Percentiles rank a stretch among this genome's conserved stretches.
Evolutionary conservation across 1,140 invertebrate genomes (phyloP).

Genomic region (Hyles euphorbiae): DNA sequence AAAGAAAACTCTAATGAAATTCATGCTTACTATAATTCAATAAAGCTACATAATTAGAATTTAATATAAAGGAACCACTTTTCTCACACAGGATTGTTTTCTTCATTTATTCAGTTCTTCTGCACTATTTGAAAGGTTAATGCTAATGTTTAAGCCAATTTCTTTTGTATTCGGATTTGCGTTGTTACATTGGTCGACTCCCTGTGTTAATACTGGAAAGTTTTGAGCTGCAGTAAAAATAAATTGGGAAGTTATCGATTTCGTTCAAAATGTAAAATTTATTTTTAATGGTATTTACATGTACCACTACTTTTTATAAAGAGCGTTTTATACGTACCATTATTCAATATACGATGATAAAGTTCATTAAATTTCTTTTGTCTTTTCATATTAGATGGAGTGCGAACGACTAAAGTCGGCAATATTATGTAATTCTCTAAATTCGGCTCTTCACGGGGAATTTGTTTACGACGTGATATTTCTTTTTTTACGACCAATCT

Average conservation of each 20-base stretch:
- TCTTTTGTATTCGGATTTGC: conserved; percentile 36
- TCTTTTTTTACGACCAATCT: conserved; percentile 55
- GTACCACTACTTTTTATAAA: too few relatives aligned
- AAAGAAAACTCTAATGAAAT: too few relatives aligned
- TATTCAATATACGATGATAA: conserved; percentile 57
- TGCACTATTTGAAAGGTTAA: conserved; percentile 39
- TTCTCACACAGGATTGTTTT: not conserved
- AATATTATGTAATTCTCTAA: conserved; percentile 62
- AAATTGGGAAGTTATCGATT: not conserved
- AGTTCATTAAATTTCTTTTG: conserved; percentile 66
- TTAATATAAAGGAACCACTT: too few relatives aligned
- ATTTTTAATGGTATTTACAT: too few relatives aligned
- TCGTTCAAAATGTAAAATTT: too few relatives aligned
- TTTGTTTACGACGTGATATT: conserved; percentile 36
- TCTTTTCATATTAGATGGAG: conserved; percentile 62
- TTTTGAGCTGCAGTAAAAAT: conserved; percentile 34
- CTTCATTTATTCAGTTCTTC: conserved; percentile 14
- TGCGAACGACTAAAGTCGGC: conserved; percentile 63
- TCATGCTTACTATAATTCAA: too few relatives aligned
- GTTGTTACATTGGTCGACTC: conserved; percentile 5
- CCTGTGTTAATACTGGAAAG: conserved; percentile 7
- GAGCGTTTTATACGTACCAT: conserved; percentile 27
- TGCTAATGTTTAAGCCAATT: conserved; percentile 52
- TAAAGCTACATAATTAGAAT: too few relatives aligned
- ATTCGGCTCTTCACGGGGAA: conserved; percentile 44